Evolutionary conservation across 2,113 vertebrate species (phyloP).

Genomic region (Microcebus lehilahytsara): DNA sequence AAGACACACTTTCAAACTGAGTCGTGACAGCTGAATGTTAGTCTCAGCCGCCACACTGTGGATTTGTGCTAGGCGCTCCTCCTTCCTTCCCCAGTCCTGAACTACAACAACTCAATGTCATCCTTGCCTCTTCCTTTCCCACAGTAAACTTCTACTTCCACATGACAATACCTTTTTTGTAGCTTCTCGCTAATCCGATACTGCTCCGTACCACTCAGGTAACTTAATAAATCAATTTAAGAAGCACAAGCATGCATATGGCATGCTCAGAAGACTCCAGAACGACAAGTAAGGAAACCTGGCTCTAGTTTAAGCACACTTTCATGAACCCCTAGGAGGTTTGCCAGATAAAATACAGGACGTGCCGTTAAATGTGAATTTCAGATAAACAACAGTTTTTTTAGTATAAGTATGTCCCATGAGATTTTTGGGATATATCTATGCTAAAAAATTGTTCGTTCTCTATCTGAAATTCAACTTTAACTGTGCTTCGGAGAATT

Average conservation of each 20-base stretch:
- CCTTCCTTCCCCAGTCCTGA: not conserved
- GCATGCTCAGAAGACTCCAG: not conserved
- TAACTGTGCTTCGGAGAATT: not conserved
- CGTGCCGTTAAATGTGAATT: not conserved
- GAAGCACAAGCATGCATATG: not conserved
- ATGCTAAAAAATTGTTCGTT: not conserved
- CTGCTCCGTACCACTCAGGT: not conserved
- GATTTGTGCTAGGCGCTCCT: not conserved
- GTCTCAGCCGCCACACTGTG: not conserved
- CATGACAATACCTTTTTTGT: not conserved
- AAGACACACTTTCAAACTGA: not conserved
- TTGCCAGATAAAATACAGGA: not conserved
- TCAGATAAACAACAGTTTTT: constrained; percentile 28
- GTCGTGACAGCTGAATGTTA: constrained; percentile 14
- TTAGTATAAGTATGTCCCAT: not conserved
- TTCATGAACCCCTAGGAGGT: not conserved
- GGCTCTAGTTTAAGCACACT: not conserved
- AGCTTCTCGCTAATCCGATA: not conserved
- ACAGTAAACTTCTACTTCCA: not conserved
- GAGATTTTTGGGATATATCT: not conserved
- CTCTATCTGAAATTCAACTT: constrained; percentile 10
- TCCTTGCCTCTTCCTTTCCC: not conserved
- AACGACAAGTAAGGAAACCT: not conserved
- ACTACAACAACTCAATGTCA: not conserved
- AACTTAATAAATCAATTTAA: constrained; percentile 28